Conservation (phyloP, 2,888 invertebrate species). For the Hyposoter didymator region DNA sequence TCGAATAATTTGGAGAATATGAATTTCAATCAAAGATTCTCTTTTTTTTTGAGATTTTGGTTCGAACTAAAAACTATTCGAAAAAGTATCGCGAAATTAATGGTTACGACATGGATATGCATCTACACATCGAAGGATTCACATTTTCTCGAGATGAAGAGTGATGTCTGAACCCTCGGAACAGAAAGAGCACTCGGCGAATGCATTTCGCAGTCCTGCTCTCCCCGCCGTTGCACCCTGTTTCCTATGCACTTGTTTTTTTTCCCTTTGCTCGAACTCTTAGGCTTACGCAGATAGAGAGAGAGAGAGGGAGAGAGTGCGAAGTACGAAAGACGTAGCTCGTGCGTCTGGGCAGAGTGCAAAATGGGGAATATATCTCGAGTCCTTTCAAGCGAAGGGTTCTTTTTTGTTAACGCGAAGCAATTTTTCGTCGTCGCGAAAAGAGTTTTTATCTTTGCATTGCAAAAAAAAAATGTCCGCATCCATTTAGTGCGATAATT, state of each 20-base stretch:
- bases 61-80: too few relatives aligned
- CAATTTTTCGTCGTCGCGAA: conserved; percentile 6
- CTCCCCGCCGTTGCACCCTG: conserved; percentile 15
- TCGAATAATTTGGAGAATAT: not conserved
- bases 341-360: conserved; percentile 22
- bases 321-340: conserved; percentile 20
- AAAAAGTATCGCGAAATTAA: not conserved
- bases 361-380: conserved; percentile 19
- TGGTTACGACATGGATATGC: not conserved
- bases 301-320: conserved; percentile 19
- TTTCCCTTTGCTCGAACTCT: conserved; percentile 30
- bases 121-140: not conserved
- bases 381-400: not conserved
- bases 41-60: not conserved
- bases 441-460: not conserved
- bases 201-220: conserved; percentile 46
- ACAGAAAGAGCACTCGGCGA: conserved; percentile 46
- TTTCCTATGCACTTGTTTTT: not conserved
- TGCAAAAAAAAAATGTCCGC: not conserved
- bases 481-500: conserved; percentile 18
- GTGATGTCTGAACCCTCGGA: conserved; percentile 10
- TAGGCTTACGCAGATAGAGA: not conserved
- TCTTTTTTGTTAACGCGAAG: conserved; percentile 6
- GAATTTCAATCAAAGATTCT: not conserved
- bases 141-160: not conserved